Evolutionary conservation across 2,113 vertebrate species (phyloP), one percentile per base, ranked within the genome.

Genomic region (Oryzias celebensis): DNA sequence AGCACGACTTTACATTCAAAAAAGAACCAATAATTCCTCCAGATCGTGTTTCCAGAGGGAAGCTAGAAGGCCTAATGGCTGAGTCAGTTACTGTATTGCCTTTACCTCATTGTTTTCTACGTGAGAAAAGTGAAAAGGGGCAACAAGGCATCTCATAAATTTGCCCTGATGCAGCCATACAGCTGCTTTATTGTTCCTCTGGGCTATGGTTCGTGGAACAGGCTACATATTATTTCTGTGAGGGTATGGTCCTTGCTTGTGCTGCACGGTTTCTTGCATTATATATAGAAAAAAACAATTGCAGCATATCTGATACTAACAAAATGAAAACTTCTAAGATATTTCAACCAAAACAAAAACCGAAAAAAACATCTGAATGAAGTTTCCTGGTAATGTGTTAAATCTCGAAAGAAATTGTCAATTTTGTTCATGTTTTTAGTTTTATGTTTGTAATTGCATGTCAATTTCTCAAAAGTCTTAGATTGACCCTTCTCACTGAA

Each of bases 211-310:
- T 80, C 70, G 71, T 14, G 48, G 78, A 58, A 44, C 44, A 45
- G 68, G 68, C 56, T 63, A 22, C 72, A 52, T 77, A 84, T 81
- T 70, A 77, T 78, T 76, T 73, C 60, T 24, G 63, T 50, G 48
- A 16, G 23, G 68, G 22, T 24, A 16, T 50, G 66, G 73, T 64
- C 42, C 42, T 56, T 59, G 18, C 52, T 26, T 16, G 6, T 65
- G 66, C 26, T 48, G 26, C 58, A 54, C n/a, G 42, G 2, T 76
- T 67, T 62, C 48, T 44, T 71, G 53, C 61, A 71, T 41, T 6
- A 8, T n/a, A 47, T n/a, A 20, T 20, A 20, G 20, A 5, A 16
- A 47, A 6, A 16, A 47, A 16, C 16, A n/a, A 17, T 18, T 6
- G n/a, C 16, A 18, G 6, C 15, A 13, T 57, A 26, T 68, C 48